These are phyloP conservation scores for Melipona bicolor DNA, from an alignment of 2,888 invertebrate species.

Conservation along the genomic window DNA sequence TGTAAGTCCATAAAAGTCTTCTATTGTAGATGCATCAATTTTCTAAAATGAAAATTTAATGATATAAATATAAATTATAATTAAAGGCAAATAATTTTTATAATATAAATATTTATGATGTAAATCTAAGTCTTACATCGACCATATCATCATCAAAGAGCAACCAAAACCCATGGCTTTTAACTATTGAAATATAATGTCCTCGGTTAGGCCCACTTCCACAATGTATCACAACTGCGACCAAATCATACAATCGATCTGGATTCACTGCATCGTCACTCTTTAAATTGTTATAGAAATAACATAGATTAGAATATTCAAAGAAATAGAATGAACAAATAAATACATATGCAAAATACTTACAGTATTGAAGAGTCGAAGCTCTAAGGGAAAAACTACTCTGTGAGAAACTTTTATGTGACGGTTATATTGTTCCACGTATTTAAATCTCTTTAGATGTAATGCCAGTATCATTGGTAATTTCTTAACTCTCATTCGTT, in stretches of 20 bases:
- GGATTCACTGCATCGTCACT: constrained; percentile 99
- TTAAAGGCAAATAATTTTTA: constrained; percentile 67
- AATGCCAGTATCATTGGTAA: constrained; percentile 98
- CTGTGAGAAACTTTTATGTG: constrained; percentile 99
- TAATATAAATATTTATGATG: constrained; percentile 5
- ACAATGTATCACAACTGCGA: constrained; percentile 99
- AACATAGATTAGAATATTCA: background rate
- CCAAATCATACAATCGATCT: constrained; percentile 98
- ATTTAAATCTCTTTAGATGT: constrained; percentile 98
- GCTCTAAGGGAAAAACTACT: constrained; percentile 98
- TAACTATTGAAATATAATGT: constrained; percentile 99
- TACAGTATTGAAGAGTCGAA: constrained; percentile 98
- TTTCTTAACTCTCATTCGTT: constrained; percentile 99
- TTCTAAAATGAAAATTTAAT: constrained; percentile 88
- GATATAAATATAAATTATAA: constrained; percentile 1
- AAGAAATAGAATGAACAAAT: background rate
- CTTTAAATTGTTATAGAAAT: constrained; percentile 84
- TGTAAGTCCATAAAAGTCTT: constrained; percentile 99
- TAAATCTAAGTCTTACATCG: constrained; percentile 96
- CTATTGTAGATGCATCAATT: constrained; percentile 99
- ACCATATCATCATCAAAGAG: constrained; percentile 99
- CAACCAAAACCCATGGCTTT: constrained; percentile 99
- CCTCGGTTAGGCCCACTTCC: constrained; percentile 99
- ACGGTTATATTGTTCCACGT: constrained; percentile 99
- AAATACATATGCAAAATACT: constrained; percentile 81